A percentile compares a stretch with the other conserved stretches of the same genome.
Conservation (phyloP, 2,113 vertebrate genomes). For the Gadus chalcogrammus region DNA sequence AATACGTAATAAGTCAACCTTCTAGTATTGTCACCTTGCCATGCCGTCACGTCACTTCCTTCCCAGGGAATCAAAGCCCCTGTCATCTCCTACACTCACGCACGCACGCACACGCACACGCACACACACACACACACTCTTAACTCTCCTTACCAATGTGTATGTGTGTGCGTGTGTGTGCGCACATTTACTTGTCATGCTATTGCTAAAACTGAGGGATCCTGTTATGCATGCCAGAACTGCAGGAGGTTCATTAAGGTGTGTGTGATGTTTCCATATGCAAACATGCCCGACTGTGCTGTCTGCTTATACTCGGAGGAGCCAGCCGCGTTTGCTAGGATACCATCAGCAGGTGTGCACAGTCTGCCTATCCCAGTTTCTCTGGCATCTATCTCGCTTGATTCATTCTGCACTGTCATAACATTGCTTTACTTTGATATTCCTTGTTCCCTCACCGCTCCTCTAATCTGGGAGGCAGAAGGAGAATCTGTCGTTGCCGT, state of each 20-base stretch:
- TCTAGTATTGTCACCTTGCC: conserved; percentile 21
- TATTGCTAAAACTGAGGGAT: no score
- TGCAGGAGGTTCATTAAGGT: no score
- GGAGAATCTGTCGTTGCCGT: no score
- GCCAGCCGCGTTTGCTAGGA: conserved; percentile 35
- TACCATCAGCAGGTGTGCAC: conserved; percentile 49
- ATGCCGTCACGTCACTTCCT: conserved; percentile 29
- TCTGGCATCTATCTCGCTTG: conserved; percentile 37
- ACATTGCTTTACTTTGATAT: conserved; percentile 5
- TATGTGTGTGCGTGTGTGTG: no score
- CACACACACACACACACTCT: no score
- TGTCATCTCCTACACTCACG: conserved; percentile 18
- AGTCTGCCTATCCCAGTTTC: conserved; percentile 33
- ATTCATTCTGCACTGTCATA: conserved; percentile 38
- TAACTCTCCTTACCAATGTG: no score
- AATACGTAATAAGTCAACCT: conserved; percentile 43
- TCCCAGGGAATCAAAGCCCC: conserved; percentile 51
- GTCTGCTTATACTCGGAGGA: conserved; percentile 25
- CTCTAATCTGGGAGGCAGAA: neutral
- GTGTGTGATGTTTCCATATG: neutral
- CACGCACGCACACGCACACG: neutral
- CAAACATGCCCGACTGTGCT: neutral
- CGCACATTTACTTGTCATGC: no score
- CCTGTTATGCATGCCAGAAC: no score
- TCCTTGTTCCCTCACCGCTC: neutral